These are phyloP conservation scores for Latrodectus elegans DNA, from an alignment of 2,888 invertebrate genomes.

Conservation along the genomic window DNA sequence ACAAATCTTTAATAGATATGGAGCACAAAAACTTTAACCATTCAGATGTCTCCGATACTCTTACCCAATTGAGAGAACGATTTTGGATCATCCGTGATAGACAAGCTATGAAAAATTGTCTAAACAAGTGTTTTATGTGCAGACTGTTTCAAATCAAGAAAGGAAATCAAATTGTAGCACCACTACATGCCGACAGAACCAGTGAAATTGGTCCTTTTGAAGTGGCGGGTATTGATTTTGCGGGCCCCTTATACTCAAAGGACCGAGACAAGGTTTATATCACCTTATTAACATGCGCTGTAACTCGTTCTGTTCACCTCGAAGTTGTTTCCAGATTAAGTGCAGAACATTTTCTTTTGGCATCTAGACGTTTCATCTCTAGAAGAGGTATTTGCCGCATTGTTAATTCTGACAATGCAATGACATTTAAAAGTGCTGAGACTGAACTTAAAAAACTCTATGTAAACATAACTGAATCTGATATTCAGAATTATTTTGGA, in stretches of 20 bases:
- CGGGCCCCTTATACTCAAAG: not conserved
- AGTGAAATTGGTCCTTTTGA: not conserved
- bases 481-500: no score
- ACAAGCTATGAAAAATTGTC: not conserved
- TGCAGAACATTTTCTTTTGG: slow-evolving; percentile 14
- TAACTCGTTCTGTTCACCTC: not conserved
- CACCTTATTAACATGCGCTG: not conserved
- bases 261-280: not conserved
- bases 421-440: no score
- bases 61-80: no score
- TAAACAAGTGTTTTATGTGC: slow-evolving; percentile 9
- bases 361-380: no score
- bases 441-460: no score
- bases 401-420: slow-evolving; percentile 1
- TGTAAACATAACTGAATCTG: no score
- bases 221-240: not conserved
- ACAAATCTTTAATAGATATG: no score
- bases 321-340: slow-evolving; percentile 4
- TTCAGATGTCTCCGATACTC: slow-evolving; percentile 12
- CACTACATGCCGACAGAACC: not conserved
- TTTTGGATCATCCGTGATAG: no score
- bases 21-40: no score
- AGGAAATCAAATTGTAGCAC: not conserved
- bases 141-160: slow-evolving; percentile 4
- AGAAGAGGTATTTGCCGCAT: not conserved